A percentile compares a stretch with the other conserved stretches of the same genome.
phyloP scores from a whole-genome alignment of 2,888 invertebrate genomes.

The Xestobium rufovillosum region DNA sequence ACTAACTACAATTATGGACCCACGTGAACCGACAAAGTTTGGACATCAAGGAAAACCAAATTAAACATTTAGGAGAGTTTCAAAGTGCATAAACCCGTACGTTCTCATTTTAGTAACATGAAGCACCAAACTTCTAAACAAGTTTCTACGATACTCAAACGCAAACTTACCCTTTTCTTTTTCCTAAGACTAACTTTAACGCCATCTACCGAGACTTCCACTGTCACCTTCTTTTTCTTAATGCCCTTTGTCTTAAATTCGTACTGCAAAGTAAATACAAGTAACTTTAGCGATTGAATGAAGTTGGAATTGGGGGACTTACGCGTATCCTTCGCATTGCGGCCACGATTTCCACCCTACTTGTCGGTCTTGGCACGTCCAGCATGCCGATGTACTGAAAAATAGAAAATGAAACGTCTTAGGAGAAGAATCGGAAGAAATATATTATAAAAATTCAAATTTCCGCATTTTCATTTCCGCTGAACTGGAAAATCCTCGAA shows the following conservation, averaged over 20 bases:
- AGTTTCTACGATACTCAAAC: too few relatives aligned
- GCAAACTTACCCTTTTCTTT: slow-evolving; percentile 60
- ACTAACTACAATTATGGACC: too few relatives aligned
- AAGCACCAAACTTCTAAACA: too few relatives aligned
- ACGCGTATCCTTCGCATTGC: slow-evolving; percentile 98
- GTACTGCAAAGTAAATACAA: slow-evolving; percentile 62
- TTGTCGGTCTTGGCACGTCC: slow-evolving; percentile 94
- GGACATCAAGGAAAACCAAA: too few relatives aligned
- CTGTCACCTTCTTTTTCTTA: slow-evolving; percentile 94
- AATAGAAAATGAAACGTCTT: slow-evolving; percentile 32
- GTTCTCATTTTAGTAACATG: too few relatives aligned
- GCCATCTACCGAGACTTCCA: slow-evolving; percentile 92
- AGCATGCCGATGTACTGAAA: slow-evolving; percentile 97
- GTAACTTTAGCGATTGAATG: neutral
- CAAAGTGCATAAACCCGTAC: too few relatives aligned
- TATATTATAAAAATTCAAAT: too few relatives aligned
- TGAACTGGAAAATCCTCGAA: too few relatives aligned
- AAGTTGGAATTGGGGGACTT: slow-evolving; percentile 48
- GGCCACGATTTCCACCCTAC: slow-evolving; percentile 96
- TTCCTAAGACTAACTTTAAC: slow-evolving; percentile 82
- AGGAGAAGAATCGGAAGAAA: too few relatives aligned
- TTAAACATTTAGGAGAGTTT: too few relatives aligned
- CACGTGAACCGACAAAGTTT: too few relatives aligned
- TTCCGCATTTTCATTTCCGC: too few relatives aligned
- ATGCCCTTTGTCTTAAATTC: slow-evolving; percentile 97